These are phyloP conservation scores for Agrochola lota DNA, from an alignment of 2,888 invertebrate species.

Conservation along the genomic window DNA sequence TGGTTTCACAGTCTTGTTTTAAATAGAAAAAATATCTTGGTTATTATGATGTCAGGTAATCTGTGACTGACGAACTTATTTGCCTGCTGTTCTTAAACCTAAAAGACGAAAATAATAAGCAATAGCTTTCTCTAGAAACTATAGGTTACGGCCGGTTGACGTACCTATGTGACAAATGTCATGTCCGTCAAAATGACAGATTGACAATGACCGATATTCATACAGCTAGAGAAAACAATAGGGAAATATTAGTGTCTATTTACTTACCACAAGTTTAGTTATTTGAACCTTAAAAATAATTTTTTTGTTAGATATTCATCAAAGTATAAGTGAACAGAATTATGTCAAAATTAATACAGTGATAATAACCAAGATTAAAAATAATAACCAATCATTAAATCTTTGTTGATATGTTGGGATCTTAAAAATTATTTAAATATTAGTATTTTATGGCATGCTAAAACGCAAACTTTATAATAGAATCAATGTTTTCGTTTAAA, in stretches of 20 bases:
- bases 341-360: too few relatives aligned
- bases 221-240: slow-evolving; percentile 11
- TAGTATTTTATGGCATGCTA: too few relatives aligned
- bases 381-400: too few relatives aligned
- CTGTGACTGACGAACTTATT: slow-evolving; percentile 22
- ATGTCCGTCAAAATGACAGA: slow-evolving; percentile 36
- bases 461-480: too few relatives aligned
- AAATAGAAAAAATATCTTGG: slow-evolving; percentile 13
- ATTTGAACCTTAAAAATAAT: background rate
- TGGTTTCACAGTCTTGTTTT: background rate
- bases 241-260: background rate
- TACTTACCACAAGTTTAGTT: background rate
- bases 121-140: slow-evolving; percentile 50
- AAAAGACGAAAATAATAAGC: slow-evolving; percentile 23
- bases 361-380: background rate
- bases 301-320: background rate
- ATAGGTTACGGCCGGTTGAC: slow-evolving; percentile 26
- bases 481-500: too few relatives aligned
- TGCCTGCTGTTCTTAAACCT: slow-evolving; percentile 34
- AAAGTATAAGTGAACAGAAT: background rate
- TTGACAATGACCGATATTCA: slow-evolving; percentile 2
- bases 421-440: background rate
- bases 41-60: slow-evolving; percentile 12
- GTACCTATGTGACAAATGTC: slow-evolving; percentile 47
- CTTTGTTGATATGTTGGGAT: background rate